phyloP scores from a whole-genome alignment of 1,140 invertebrate genomes.

The Reticulitermes speratus region DNA sequence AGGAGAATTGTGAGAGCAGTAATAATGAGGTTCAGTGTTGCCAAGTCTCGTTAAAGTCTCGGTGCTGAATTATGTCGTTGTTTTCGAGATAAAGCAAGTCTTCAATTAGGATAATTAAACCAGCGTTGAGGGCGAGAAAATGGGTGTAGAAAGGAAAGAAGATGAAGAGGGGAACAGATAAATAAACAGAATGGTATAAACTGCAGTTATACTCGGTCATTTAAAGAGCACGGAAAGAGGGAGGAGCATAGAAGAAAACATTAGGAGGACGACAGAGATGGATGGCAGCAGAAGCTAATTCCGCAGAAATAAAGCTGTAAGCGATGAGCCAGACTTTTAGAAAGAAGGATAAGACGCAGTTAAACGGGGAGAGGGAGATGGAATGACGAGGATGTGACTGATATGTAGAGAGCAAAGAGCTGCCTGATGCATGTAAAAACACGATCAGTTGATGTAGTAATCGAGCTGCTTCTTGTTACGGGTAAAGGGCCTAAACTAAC shows the following conservation, averaged over 20 bases:
- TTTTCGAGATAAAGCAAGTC: background rate
- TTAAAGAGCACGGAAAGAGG: background rate
- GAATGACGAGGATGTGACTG: background rate
- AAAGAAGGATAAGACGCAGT: background rate
- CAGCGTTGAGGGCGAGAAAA: background rate
- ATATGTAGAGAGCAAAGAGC: background rate
- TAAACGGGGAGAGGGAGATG: background rate
- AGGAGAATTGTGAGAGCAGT: background rate
- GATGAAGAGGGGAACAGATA: background rate
- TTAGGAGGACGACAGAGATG: background rate
- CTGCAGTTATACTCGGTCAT: background rate
- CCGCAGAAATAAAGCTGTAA: background rate
- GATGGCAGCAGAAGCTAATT: background rate
- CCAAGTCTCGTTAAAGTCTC: background rate
- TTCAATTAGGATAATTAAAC: constrained; percentile 2
- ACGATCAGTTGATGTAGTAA: background rate
- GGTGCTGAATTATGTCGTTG: background rate
- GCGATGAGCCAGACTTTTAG: background rate
- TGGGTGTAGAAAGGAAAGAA: background rate
- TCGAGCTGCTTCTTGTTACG: background rate
- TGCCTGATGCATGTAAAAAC: background rate
- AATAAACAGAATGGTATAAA: background rate
- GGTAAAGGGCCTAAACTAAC: no score
- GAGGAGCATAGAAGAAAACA: background rate
- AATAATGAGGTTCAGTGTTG: background rate